phyloP scores from a whole-genome alignment of 2,797 vertebrate genomes.

The Mallotus villosus region DNA sequence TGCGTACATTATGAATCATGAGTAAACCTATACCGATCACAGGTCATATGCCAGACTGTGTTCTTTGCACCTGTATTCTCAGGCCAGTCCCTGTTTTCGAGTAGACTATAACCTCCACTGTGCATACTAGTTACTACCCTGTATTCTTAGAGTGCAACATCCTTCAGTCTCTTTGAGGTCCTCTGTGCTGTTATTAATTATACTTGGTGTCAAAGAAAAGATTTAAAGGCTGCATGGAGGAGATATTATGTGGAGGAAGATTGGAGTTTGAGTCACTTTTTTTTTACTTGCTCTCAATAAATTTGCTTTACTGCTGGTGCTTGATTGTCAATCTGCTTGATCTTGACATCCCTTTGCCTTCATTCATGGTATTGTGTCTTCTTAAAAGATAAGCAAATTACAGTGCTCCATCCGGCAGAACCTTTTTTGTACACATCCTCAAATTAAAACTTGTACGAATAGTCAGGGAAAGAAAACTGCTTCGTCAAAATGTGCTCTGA shows the following conservation, averaged over 20 bases:
- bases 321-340: background rate
- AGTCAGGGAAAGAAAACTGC: background rate
- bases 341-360: constrained; percentile 1
- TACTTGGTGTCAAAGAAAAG: background rate
- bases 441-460: background rate
- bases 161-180: background rate
- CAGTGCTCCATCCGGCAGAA: background rate
- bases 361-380: background rate
- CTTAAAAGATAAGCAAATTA: background rate
- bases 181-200: background rate
- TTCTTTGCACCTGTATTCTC: constrained; percentile 46
- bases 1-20: no score
- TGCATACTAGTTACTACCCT: background rate
- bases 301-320: background rate
- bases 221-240: background rate
- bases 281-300: background rate
- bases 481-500: constrained; percentile 26
- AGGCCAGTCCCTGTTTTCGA: constrained; percentile 40
- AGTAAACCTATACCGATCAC: no score
- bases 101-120: background rate
- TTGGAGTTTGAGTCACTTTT: background rate
- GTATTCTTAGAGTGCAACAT: background rate
- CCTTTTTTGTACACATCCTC: background rate
- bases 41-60: constrained; percentile 33
- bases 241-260: background rate